A percentile compares a stretch with the other conserved stretches of the same genome.
Evolutionary conservation across 2,888 invertebrate species (phyloP).

Genomic region (Prosapia bicincta): DNA sequence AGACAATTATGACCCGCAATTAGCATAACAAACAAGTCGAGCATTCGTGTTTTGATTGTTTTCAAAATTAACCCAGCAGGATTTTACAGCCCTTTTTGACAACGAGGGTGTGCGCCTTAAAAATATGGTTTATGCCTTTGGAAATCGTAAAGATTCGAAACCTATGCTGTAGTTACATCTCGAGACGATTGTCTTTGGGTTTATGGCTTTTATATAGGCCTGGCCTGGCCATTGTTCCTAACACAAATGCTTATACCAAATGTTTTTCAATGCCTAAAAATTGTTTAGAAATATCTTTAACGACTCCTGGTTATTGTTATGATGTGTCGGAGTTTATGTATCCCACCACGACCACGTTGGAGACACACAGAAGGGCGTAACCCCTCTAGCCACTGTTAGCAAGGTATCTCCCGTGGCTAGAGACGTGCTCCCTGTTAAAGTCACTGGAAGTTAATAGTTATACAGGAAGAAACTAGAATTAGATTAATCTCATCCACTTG

Average conservation of each 20-base stretch:
- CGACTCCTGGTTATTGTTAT: neutral
- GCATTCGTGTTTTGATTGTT: conserved; percentile 16
- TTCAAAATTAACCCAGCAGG: conserved; percentile 27
- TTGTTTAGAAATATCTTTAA: neutral
- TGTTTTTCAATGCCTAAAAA: neutral
- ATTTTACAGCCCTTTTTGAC: conserved; percentile 16
- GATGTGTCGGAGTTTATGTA: neutral
- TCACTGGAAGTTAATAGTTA: too few relatives aligned
- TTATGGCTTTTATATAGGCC: neutral
- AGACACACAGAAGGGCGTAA: too few relatives aligned
- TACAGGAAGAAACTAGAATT: too few relatives aligned
- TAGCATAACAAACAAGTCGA: conserved; percentile 2
- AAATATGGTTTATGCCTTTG: neutral
- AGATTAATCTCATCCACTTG: too few relatives aligned
- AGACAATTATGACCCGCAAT: neutral
- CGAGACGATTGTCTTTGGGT: neutral
- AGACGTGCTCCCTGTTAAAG: too few relatives aligned
- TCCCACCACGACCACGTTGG: too few relatives aligned
- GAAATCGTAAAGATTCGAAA: neutral
- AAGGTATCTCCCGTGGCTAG: too few relatives aligned
- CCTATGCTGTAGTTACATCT: neutral
- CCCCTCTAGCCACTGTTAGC: too few relatives aligned
- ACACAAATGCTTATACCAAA: neutral
- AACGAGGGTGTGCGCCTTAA: conserved; percentile 20
- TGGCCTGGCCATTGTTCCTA: neutral